These are phyloP conservation scores for Halictus ligatus DNA, from an alignment of 2,888 invertebrate species.

Conservation along the genomic window DNA sequence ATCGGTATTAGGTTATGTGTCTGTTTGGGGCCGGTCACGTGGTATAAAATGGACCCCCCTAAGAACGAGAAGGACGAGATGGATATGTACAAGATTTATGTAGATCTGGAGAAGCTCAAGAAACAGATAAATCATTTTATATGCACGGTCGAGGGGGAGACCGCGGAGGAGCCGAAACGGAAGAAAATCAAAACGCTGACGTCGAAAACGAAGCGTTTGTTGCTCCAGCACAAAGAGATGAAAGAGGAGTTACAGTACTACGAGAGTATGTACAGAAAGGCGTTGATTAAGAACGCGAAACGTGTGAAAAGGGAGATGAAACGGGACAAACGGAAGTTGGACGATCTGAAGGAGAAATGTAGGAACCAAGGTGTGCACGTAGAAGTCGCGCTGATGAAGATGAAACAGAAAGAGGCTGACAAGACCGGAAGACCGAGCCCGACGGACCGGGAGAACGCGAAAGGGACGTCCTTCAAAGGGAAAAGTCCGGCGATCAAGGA, in stretches of 20 bases:
- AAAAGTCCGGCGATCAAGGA: neutral
- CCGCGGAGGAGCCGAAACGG: neutral
- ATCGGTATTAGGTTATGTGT: neutral
- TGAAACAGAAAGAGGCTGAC: accelerated
- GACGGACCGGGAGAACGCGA: accelerated
- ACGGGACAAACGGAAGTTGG: neutral
- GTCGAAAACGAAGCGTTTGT: neutral
- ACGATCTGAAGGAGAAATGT: neutral
- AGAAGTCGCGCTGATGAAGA: accelerated
- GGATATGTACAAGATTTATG: neutral
- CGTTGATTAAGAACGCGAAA: neutral
- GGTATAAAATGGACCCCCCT: neutral
- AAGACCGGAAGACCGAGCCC: neutral
- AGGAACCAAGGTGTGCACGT: neutral
- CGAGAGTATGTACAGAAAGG: constrained; percentile 16
- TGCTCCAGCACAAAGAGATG: neutral
- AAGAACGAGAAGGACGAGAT: too few species aligned
- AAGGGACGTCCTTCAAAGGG: neutral
- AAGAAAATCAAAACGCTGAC: constrained; percentile 8
- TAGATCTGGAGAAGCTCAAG: neutral
- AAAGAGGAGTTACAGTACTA: constrained; percentile 14
- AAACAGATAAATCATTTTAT: neutral
- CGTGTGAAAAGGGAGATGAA: neutral
- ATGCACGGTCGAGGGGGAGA: accelerated
- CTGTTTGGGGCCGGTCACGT: neutral